Percentiles rank a stretch among this genome's conserved stretches.
phyloP scores from a whole-genome alignment of 2,797 vertebrate species.

The Syndactyla subalaris region DNA sequence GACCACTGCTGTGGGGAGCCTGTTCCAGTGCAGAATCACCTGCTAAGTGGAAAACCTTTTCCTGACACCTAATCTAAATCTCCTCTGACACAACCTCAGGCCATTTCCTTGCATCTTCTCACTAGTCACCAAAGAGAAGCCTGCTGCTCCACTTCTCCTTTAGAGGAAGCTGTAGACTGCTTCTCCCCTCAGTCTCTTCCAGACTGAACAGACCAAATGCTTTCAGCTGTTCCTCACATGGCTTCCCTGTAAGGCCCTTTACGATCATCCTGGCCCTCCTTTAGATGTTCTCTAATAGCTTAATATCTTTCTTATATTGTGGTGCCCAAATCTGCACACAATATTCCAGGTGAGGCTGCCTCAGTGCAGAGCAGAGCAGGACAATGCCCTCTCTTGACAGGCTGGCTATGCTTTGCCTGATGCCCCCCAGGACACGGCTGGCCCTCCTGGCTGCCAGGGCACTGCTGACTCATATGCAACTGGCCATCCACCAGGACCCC shows the following conservation, averaged over 20 bases:
- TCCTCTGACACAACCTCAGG: not conserved
- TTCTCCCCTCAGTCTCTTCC: not conserved
- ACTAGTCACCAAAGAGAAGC: not conserved
- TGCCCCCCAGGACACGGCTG: rapidly evolving
- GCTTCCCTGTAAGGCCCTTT: too few species aligned
- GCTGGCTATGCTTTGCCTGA: not conserved
- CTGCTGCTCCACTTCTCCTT: not conserved
- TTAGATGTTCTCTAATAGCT: not conserved
- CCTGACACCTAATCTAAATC: not conserved
- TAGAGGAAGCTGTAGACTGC: not conserved
- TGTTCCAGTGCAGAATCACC: not conserved
- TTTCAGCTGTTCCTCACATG: not conserved
- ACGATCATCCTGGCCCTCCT: not conserved
- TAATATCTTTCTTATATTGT: too few species aligned
- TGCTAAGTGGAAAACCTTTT: not conserved
- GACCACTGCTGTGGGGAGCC: not conserved
- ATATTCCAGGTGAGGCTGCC: not conserved
- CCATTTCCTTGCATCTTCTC: not conserved
- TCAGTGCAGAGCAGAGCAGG: not conserved
- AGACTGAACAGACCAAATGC: not conserved
- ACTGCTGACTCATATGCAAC: rapidly evolving
- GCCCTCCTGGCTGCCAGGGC: not conserved
- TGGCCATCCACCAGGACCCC: rapidly evolving
- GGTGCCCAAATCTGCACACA: not conserved
- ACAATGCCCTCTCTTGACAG: not conserved